phyloP scores from a whole-genome alignment of 2,113 vertebrate species.

The Tor tambroides region DNA sequence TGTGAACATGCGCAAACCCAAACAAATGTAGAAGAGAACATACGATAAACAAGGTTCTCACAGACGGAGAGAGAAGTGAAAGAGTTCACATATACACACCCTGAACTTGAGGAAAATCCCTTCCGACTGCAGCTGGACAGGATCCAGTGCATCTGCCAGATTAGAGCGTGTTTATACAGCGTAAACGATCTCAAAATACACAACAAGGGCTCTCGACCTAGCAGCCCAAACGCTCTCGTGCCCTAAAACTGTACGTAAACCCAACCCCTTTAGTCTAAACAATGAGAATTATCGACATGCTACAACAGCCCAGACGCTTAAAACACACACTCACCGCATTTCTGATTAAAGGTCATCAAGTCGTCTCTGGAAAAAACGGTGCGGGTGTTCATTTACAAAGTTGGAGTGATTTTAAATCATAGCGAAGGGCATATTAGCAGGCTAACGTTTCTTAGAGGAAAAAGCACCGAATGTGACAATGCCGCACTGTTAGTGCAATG shows the following conservation, averaged over 20 bases:
- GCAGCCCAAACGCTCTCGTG: constrained; percentile 62
- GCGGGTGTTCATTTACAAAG: constrained; percentile 30
- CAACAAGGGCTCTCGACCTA: constrained; percentile 61
- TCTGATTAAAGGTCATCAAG: constrained; percentile 15
- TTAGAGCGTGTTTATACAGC: constrained; percentile 67
- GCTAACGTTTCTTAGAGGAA: not conserved
- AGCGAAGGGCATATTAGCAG: not conserved
- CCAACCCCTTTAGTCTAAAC: constrained; percentile 60
- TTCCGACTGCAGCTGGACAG: constrained; percentile 34
- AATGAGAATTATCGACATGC: constrained; percentile 19
- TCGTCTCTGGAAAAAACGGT: not conserved
- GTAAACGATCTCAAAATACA: constrained; percentile 68
- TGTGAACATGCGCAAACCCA: not conserved
- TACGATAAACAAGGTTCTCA: constrained; percentile 16
- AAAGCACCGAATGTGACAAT: constrained; percentile 1
- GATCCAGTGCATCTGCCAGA: constrained; percentile 61
- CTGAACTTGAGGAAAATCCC: constrained; percentile 46
- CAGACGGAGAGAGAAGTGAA: constrained; percentile 16
- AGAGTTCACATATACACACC: constrained; percentile 39
- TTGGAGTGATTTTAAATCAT: constrained; percentile 21
- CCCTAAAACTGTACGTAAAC: constrained; percentile 60
- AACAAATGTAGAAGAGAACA: constrained; percentile 8
- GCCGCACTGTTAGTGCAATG: not conserved
- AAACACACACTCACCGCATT: not conserved
- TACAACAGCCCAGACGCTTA: constrained; percentile 5